Percentiles rank a stretch among this genome's conserved stretches.
These are phyloP conservation scores for Oncorhynchus gorbuscha DNA, from an alignment of 2,113 vertebrate genomes.

Conservation along the genomic window DNA sequence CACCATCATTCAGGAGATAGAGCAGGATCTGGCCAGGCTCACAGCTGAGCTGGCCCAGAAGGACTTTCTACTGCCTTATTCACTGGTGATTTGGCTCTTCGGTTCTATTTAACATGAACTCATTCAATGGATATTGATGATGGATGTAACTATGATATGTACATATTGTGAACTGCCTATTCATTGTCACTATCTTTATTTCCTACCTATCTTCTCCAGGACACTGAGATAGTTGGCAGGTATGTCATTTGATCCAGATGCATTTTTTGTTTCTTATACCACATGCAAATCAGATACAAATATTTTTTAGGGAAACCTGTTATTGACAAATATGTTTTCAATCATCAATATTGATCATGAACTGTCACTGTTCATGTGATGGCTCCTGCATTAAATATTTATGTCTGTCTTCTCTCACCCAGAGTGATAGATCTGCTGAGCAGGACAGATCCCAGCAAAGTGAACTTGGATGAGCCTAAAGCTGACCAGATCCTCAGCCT, in stretches of 20 bases:
- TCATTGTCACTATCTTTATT: background rate
- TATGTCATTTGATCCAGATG: conserved; percentile 20
- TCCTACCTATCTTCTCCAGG: background rate
- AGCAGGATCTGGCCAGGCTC: conserved; percentile 66
- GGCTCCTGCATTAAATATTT: background rate
- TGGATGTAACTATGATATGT: background rate
- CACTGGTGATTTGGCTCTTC: conserved; percentile 35
- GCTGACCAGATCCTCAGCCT: conserved; percentile 70
- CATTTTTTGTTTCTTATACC: background rate
- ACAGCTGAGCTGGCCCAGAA: conserved; percentile 36
- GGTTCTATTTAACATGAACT: background rate
- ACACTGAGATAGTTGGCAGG: conserved; percentile 41
- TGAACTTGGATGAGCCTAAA: conserved; percentile 72
- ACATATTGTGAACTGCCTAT: background rate
- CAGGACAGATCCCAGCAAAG: conserved; percentile 60
- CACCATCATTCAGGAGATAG: conserved; percentile 67
- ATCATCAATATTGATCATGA: background rate
- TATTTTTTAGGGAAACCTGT: background rate
- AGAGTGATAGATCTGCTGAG: conserved; percentile 63
- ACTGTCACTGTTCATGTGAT: background rate
- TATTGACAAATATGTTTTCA: background rate
- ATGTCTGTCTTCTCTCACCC: conserved; percentile 21
- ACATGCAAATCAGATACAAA: background rate
- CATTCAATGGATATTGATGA: background rate
- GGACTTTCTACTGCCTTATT: conserved; percentile 22